Conservation (phyloP, 2,888 invertebrate genomes). For the Drosophila seclusa region DNA sequence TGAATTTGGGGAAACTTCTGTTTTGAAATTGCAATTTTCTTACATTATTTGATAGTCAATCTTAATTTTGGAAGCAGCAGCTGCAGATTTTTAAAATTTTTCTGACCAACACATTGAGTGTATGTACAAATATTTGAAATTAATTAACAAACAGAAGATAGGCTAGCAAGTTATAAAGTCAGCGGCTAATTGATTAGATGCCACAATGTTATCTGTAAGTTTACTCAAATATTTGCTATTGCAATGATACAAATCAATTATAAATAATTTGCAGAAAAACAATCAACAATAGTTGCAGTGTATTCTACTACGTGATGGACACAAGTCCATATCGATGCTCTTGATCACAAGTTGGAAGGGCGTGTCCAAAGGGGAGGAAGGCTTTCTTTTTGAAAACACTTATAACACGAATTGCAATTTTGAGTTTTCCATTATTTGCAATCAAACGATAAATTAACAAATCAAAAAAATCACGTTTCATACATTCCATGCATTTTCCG, state of each 20-base stretch:
- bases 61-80: conserved; percentile 3
- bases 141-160: not conserved
- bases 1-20: conserved; percentile 36
- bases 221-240: not conserved
- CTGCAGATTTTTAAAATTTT: not conserved
- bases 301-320: not conserved
- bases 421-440: not conserved
- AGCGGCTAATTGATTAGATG: conserved; percentile 28
- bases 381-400: not conserved
- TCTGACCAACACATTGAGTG: not conserved
- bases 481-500: not conserved
- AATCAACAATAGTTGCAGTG: conserved; percentile 2
- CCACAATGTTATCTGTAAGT: conserved; percentile 2
- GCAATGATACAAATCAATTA: not conserved
- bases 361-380: not conserved
- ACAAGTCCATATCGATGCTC: not conserved
- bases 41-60: conserved; percentile 30
- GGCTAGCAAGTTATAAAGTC: not conserved
- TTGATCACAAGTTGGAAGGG: not conserved
- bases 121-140: not conserved
- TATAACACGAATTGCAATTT: not conserved
- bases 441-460: not conserved
- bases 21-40: conserved; percentile 33
- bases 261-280: conserved; percentile 32
- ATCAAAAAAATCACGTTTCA: not conserved